phyloP scores from a whole-genome alignment of 1,140 invertebrate species.

The Catajapyx aquilonaris region DNA sequence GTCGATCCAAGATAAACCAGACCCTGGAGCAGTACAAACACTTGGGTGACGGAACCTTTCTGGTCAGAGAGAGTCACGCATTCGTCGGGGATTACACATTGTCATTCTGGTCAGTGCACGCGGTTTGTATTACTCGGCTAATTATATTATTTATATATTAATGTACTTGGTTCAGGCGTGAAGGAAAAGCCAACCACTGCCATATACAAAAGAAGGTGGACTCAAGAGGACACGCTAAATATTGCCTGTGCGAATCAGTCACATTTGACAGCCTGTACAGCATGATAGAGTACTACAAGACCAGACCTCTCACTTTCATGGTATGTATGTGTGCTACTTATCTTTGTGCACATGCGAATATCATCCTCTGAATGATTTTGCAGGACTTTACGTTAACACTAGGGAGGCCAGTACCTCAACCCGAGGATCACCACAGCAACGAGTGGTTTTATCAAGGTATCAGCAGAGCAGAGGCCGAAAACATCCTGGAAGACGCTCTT shows the following conservation, averaged over 20 bases:
- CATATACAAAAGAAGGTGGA: slow-evolving; percentile 78
- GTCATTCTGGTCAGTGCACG: slow-evolving; percentile 50
- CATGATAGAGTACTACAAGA: slow-evolving; percentile 75
- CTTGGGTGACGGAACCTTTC: slow-evolving; percentile 83
- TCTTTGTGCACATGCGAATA: too few relatives aligned
- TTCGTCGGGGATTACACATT: slow-evolving; percentile 92
- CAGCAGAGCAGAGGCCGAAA: slow-evolving; percentile 59
- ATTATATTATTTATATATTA: background rate
- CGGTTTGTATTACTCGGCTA: background rate
- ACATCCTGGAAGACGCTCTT: slow-evolving; percentile 55
- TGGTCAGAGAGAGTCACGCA: slow-evolving; percentile 84
- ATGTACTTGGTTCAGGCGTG: slow-evolving; percentile 30
- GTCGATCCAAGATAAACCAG: slow-evolving; percentile 48
- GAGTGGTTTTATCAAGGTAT: slow-evolving; percentile 81
- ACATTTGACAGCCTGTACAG: slow-evolving; percentile 84
- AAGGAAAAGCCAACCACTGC: slow-evolving; percentile 77
- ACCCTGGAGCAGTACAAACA: slow-evolving; percentile 57
- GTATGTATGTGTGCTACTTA: too few relatives aligned
- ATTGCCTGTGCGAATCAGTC: slow-evolving; percentile 71
- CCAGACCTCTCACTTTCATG: slow-evolving; percentile 62
- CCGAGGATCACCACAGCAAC: slow-evolving; percentile 80
- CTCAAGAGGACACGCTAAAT: slow-evolving; percentile 67
- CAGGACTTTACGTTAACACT: slow-evolving; percentile 70
- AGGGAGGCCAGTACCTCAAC: slow-evolving; percentile 80
- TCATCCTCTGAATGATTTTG: too few relatives aligned